phyloP scores from a whole-genome alignment of 2,888 invertebrate species.

The Conistra vaccinii region DNA sequence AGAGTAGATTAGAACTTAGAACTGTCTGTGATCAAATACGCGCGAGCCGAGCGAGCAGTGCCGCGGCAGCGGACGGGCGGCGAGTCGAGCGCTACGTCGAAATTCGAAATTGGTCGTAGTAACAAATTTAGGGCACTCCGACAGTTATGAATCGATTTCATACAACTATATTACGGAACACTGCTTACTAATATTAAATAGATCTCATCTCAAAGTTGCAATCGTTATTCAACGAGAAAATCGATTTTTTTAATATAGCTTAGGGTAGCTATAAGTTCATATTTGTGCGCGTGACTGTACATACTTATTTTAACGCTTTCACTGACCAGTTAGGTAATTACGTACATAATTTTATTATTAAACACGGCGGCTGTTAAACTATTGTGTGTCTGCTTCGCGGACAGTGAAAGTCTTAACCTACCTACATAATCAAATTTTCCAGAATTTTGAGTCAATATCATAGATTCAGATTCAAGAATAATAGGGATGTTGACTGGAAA shows the following conservation, averaged over 20 bases:
- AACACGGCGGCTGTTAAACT: constrained; percentile 7
- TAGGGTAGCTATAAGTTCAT: not conserved
- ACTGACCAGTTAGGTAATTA: constrained; percentile 24
- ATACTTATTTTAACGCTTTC: constrained; percentile 30
- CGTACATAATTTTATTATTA: constrained; percentile 14
- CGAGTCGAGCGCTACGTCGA: too few relatives aligned
- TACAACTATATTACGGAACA: not conserved
- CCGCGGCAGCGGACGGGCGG: too few relatives aligned
- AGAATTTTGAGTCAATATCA: not conserved
- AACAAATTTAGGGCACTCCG: too few relatives aligned
- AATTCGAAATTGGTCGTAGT: too few relatives aligned
- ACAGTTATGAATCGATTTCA: too few relatives aligned
- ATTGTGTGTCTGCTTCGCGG: not conserved
- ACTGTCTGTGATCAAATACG: too few relatives aligned
- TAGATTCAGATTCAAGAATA: not conserved
- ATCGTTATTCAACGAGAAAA: not conserved
- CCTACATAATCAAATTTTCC: not conserved
- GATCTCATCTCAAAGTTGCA: not conserved
- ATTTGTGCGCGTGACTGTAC: constrained; percentile 5
- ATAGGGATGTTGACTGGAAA: too few relatives aligned
- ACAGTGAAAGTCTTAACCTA: constrained; percentile 30
- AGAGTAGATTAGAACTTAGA: too few relatives aligned
- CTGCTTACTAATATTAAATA: not conserved
- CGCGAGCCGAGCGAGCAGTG: too few relatives aligned
- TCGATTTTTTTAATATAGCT: not conserved